phyloP scores from a whole-genome alignment of 2,888 invertebrate genomes.

The Meloe dianella region DNA sequence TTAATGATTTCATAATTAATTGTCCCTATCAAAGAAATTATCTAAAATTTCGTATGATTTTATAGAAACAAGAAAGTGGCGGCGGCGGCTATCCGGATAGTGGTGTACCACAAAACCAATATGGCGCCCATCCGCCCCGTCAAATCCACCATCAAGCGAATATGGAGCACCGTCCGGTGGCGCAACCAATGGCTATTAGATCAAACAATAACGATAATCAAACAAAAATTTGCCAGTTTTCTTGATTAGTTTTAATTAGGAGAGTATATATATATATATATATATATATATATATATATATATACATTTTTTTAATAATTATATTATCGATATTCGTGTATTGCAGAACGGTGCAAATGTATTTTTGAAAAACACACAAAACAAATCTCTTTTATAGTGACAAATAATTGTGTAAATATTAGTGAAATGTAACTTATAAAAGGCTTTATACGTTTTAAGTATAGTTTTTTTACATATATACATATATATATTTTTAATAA shows the following conservation, averaged over 20 bases:
- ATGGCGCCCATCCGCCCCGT: slow-evolving; percentile 60
- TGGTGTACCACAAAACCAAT: slow-evolving; percentile 59
- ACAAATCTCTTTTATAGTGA: neutral
- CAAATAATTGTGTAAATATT: slow-evolving; percentile 33
- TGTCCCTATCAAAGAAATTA: neutral
- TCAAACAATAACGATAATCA: slow-evolving; percentile 13
- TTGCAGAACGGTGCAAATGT: slow-evolving; percentile 29
- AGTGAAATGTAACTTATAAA: slow-evolving; percentile 35
- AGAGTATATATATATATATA: no score
- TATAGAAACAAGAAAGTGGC: slow-evolving; percentile 56
- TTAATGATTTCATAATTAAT: slow-evolving; percentile 16
- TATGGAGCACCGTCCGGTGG: slow-evolving; percentile 66
- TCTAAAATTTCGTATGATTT: slow-evolving; percentile 27
- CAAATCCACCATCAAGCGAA: slow-evolving; percentile 61
- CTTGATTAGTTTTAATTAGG: slow-evolving; percentile 28
- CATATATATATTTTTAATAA: slow-evolving; percentile 10
- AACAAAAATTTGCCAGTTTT: slow-evolving; percentile 29
- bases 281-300: no score
- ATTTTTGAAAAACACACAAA: slow-evolving; percentile 16
- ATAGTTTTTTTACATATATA: slow-evolving; percentile 27
- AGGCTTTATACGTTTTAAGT: slow-evolving; percentile 36
- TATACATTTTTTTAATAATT: slow-evolving; percentile 24
- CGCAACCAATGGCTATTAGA: slow-evolving; percentile 34
- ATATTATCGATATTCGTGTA: slow-evolving; percentile 23
- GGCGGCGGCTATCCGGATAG: slow-evolving; percentile 53